These are phyloP conservation scores for Manacus vitellinus DNA, from an alignment of 2,113 vertebrate species.

Conservation along the genomic window DNA sequence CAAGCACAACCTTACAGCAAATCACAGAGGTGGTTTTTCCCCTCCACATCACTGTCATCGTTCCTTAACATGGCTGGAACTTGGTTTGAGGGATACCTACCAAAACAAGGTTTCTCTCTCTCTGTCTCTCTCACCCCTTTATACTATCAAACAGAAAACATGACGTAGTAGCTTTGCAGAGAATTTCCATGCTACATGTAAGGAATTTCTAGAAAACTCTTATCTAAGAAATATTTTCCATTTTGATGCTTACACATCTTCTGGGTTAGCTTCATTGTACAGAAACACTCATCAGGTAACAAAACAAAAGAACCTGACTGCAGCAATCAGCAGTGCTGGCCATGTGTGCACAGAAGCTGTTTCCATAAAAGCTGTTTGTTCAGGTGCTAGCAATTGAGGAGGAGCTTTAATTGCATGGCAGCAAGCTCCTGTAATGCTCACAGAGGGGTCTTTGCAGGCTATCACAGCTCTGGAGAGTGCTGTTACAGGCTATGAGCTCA, in stretches of 20 bases:
- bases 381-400: constrained; percentile 22
- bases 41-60: not conserved
- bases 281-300: not conserved
- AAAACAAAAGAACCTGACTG: not conserved
- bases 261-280: not conserved
- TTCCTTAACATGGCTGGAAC: not conserved
- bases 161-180: not conserved
- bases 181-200: not conserved
- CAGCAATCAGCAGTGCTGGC: not conserved
- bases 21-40: not conserved
- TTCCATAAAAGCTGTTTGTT: constrained; percentile 31
- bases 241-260: not conserved
- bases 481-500: constrained; percentile 48
- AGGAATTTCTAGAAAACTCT: not conserved
- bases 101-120: not conserved
- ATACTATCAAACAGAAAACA: not conserved
- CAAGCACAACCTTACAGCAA: not conserved
- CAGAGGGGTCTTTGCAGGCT: not conserved
- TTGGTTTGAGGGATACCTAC: not conserved
- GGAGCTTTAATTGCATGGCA: not conserved
- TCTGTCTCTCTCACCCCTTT: not conserved
- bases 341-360: not conserved
- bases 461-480: constrained; percentile 45
- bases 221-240: not conserved
- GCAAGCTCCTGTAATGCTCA: not conserved